These are phyloP conservation scores for Axea sp. DNA, from an alignment of 2,888 invertebrate species.

Conservation along the genomic window DNA sequence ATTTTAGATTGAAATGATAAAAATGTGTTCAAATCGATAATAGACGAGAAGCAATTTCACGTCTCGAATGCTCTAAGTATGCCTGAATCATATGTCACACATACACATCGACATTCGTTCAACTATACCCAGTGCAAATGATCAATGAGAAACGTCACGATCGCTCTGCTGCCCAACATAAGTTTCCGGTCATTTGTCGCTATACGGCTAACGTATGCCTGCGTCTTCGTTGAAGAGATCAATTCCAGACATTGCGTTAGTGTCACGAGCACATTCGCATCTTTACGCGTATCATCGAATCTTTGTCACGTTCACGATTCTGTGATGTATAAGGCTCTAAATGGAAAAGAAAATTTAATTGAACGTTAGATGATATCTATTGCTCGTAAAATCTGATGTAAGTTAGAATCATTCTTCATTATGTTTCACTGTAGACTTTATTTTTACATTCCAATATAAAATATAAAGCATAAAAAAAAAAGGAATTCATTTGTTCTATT, in stretches of 20 bases:
- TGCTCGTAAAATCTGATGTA: too few relatives aligned
- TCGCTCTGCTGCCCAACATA: conserved; percentile 62
- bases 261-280: conserved; percentile 44
- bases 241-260: conserved; percentile 52
- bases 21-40: conserved; percentile 48
- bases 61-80: conserved; percentile 56
- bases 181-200: conserved; percentile 67
- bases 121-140: conserved; percentile 50
- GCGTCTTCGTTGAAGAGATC: conserved; percentile 60
- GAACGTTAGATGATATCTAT: conserved; percentile 3
- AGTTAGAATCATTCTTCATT: too few relatives aligned
- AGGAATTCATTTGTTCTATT: too few relatives aligned
- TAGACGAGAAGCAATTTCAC: conserved; percentile 60
- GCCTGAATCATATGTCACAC: conserved; percentile 53
- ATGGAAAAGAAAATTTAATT: conserved; percentile 30
- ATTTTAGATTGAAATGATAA: conserved; percentile 56
- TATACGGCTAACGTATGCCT: conserved; percentile 49
- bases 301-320: conserved; percentile 21
- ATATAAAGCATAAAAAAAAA: too few relatives aligned
- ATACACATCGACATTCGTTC: conserved; percentile 50
- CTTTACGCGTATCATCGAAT: conserved; percentile 21
- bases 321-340: neutral
- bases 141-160: conserved; percentile 59
- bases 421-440: too few relatives aligned
- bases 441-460: too few relatives aligned